phyloP scores from a whole-genome alignment of 2,113 vertebrate genomes.

The Oxyura jamaicensis region DNA sequence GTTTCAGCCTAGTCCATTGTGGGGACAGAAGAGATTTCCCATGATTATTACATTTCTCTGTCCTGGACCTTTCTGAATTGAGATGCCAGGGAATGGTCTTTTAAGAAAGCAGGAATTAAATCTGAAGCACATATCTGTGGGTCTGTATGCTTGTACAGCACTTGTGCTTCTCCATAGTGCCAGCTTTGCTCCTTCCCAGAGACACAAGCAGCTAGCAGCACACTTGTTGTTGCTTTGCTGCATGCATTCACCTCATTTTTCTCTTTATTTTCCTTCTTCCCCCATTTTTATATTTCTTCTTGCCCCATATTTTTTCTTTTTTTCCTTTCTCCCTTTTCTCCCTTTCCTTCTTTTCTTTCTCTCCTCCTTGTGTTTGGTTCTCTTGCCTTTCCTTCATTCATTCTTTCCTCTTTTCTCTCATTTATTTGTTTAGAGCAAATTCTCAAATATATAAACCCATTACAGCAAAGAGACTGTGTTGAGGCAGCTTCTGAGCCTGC shows the following conservation, averaged over 20 bases:
- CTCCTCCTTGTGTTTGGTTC: background rate
- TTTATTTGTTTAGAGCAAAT: background rate
- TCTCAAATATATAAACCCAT: too few species aligned
- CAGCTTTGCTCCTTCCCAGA: background rate
- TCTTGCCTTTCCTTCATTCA: background rate
- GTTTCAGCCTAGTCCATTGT: background rate
- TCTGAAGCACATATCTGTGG: background rate
- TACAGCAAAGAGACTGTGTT: too few species aligned
- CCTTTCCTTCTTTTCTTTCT: background rate
- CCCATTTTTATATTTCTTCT: background rate
- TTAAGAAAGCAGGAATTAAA: background rate
- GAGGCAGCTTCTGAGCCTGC: too few species aligned
- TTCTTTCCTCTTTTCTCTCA: background rate
- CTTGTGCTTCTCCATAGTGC: background rate
- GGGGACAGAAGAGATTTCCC: background rate
- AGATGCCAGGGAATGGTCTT: background rate
- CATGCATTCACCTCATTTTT: background rate
- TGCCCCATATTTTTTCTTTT: background rate
- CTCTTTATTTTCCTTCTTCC: background rate
- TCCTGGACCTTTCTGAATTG: background rate
- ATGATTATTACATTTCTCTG: background rate
- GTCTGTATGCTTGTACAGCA: background rate
- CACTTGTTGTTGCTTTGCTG: background rate
- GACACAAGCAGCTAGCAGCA: background rate
- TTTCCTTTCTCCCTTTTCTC: background rate